Evolutionary conservation across 2,113 vertebrate species (phyloP).

Genomic region (Oreocharis arfaki): DNA sequence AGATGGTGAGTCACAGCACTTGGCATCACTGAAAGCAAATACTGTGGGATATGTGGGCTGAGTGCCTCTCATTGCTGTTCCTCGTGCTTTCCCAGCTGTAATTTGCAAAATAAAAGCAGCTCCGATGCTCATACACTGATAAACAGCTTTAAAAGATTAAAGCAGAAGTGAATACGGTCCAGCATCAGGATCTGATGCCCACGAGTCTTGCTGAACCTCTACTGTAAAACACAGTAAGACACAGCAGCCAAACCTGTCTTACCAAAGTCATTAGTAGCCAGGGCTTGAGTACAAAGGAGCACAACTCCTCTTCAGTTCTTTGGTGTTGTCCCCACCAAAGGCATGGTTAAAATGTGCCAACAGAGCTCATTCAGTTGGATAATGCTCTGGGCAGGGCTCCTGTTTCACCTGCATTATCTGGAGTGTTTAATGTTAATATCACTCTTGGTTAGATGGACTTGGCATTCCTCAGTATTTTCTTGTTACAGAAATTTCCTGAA

Average conservation of each 20-base stretch:
- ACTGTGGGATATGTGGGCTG: background rate
- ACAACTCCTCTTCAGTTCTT: background rate
- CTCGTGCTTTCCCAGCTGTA: background rate
- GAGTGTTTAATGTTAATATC: background rate
- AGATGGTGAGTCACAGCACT: background rate
- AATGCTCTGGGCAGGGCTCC: background rate
- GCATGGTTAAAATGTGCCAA: background rate
- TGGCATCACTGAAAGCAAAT: background rate
- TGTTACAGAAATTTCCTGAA: slow-evolving; percentile 43
- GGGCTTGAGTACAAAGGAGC: background rate
- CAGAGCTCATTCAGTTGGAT: background rate
- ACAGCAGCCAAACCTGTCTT: background rate
- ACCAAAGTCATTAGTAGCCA: background rate
- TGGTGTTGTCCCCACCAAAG: background rate
- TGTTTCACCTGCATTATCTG: background rate
- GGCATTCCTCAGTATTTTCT: slow-evolving; percentile 3
- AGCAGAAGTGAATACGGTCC: background rate
- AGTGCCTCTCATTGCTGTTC: background rate
- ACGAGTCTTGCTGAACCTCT: background rate
- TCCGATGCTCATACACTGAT: background rate
- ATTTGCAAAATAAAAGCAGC: background rate
- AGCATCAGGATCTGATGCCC: background rate
- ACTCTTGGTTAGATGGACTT: background rate
- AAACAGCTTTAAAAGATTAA: background rate
- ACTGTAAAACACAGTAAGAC: background rate